Conservation (phyloP, 1,140 invertebrate genomes). For the Zaprionus taronus region DNA sequence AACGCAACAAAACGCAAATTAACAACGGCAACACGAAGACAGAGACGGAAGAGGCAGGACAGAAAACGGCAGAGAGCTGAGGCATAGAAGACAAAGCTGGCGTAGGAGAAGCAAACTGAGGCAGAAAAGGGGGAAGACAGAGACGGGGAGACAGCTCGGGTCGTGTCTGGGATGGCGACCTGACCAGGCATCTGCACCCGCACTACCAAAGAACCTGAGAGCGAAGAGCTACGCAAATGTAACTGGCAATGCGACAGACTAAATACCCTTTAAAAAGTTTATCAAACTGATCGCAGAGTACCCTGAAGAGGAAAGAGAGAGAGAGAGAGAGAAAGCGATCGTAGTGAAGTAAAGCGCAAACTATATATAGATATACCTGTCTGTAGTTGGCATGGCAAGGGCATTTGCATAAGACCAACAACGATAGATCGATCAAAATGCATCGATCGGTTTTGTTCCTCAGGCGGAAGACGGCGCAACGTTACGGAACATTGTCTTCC, state of each 20-base stretch:
- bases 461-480: conserved; percentile 10
- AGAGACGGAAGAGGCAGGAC: neutral
- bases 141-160: conserved; percentile 13
- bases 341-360: too few relatives aligned
- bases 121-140: neutral
- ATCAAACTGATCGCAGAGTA: neutral
- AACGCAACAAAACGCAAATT: conserved; percentile 82
- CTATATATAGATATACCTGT: conserved; percentile 5
- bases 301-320: neutral
- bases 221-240: neutral
- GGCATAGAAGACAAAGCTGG: conserved; percentile 30
- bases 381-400: conserved; percentile 6
- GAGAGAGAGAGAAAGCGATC: neutral
- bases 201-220: conserved; percentile 32
- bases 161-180: conserved; percentile 34
- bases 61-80: conserved; percentile 40
- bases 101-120: conserved; percentile 4
- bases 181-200: conserved; percentile 41
- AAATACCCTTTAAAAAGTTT: conserved; percentile 27
- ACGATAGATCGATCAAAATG: conserved; percentile 17
- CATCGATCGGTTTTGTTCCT: conserved; percentile 3
- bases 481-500: conserved; percentile 31
- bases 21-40: conserved; percentile 59
- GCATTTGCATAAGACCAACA: conserved; percentile 23
- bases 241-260: neutral